Evolutionary conservation across 1,140 invertebrate species (phyloP), one percentile per base, ranked within the genome.

Genomic region (Leptopilina boulardi): DNA sequence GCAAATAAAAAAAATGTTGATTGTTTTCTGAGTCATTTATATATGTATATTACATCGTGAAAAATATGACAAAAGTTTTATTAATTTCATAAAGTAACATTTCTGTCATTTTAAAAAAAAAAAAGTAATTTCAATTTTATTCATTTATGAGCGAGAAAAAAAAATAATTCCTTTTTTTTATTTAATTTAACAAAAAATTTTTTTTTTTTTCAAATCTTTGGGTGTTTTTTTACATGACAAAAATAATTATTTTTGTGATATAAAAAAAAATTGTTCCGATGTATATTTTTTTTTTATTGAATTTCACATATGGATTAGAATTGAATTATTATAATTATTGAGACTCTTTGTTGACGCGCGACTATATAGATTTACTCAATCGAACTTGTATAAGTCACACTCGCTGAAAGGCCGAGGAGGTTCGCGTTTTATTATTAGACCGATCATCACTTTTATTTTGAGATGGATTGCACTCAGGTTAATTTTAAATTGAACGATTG

Each of bases 361-460:
- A n/a, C n/a, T n/a, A n/a, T n/a, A n/a, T 30, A 66, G 56, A 10
- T 66, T 66, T 66, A 66, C 56, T 66, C 56, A 66, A 66, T 66
- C 56, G 56, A 66, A 23, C 11, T 56, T 56, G 21, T 56, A 56
- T n/a, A n/a, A n/a, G n/a, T n/a, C 11, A 66, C 56, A 66, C 23
- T 26, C 3, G 56, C 56, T 66, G 56, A 66, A 66, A 66, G 56
- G 11, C 56, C 56, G 56, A 30, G 56, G 56, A 66, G 56, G 56
- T 66, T 66, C 15, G 56, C 15, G 56, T 66, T 66, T 66, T 66
- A 66, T 66, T 66, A 66, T 30, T 66, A 66, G 56, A 66, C 56
- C 56, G 56, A 66, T 66, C 56, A 66, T 66, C 56, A 66, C 23
- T 66, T 59, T 66, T 66, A 66, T 66, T 66, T 66, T 66, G 56